These are phyloP conservation scores for Lutjanus erythropterus DNA, from an alignment of 2,113 vertebrate species.

Conservation along the genomic window DNA sequence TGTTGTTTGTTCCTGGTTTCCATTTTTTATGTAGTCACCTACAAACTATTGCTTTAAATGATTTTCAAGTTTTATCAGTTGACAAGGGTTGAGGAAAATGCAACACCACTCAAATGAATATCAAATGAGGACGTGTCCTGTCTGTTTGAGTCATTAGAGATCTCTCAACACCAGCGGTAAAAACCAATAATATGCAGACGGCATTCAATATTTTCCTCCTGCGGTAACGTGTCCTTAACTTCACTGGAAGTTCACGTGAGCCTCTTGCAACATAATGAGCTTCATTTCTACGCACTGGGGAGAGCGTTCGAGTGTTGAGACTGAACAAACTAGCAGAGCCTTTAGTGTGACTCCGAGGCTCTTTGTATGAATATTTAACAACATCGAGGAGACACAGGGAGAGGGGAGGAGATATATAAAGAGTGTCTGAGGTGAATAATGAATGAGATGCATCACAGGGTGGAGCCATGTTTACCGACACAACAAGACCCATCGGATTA, in stretches of 20 bases:
- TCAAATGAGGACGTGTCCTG: not conserved
- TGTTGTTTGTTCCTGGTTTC: too few species aligned
- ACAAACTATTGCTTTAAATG: not conserved
- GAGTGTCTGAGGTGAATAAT: conserved; percentile 70
- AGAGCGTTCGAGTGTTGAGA: not conserved
- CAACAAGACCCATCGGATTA: conserved; percentile 31
- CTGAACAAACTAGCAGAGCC: conserved; percentile 24
- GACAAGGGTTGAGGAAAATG: not conserved
- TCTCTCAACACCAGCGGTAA: not conserved
- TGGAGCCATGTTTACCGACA: conserved; percentile 47
- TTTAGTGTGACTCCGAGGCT: conserved; percentile 54
- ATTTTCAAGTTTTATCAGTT: not conserved
- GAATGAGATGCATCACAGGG: conserved; percentile 60
- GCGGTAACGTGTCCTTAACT: not conserved
- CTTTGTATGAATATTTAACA: conserved; percentile 77
- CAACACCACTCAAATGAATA: not conserved
- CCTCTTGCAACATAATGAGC: conserved; percentile 16
- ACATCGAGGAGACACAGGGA: conserved; percentile 5
- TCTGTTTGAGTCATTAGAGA: not conserved
- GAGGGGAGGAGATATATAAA: conserved; percentile 69
- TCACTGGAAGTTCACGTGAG: conserved; percentile 9
- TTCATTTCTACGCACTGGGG: not conserved
- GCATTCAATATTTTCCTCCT: conserved; percentile 9
- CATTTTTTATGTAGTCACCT: not conserved
- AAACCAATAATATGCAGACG: not conserved